Conservation (phyloP, 2,888 invertebrate genomes). For the Oxycera nigricornis region DNA sequence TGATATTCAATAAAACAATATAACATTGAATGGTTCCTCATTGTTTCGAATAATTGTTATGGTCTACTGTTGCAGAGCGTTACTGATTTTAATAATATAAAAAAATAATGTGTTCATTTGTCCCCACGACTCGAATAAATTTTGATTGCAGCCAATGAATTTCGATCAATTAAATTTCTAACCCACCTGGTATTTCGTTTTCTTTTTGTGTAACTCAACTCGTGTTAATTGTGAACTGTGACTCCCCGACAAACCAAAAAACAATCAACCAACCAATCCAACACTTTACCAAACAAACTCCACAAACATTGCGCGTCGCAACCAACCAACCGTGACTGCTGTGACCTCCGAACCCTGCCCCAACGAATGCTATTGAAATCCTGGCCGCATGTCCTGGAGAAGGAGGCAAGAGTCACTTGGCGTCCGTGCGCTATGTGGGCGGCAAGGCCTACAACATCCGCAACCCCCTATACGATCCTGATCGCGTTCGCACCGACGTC, state of each 20-base stretch:
- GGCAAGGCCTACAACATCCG: constrained; percentile 80
- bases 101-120: background rate
- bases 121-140: background rate
- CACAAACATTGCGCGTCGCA: background rate
- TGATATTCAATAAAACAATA: constrained; percentile 32
- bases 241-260: background rate
- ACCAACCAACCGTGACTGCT: background rate
- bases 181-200: background rate
- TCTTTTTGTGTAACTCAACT: background rate
- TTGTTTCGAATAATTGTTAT: background rate
- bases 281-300: background rate
- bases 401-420: constrained; percentile 80
- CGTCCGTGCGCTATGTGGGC: constrained; percentile 84
- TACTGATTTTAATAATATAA: background rate
- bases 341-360: too few species aligned
- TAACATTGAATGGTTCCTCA: background rate
- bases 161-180: background rate
- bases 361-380: background rate
- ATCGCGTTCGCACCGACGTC: constrained; percentile 84
- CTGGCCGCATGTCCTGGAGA: background rate
- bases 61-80: background rate
- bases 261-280: background rate
- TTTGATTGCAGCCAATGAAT: background rate
- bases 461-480: constrained; percentile 72
- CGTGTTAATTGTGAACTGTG: background rate